These are phyloP conservation scores for Taxidea taxus DNA, from an alignment of 2,113 vertebrate species.

Conservation along the genomic window DNA sequence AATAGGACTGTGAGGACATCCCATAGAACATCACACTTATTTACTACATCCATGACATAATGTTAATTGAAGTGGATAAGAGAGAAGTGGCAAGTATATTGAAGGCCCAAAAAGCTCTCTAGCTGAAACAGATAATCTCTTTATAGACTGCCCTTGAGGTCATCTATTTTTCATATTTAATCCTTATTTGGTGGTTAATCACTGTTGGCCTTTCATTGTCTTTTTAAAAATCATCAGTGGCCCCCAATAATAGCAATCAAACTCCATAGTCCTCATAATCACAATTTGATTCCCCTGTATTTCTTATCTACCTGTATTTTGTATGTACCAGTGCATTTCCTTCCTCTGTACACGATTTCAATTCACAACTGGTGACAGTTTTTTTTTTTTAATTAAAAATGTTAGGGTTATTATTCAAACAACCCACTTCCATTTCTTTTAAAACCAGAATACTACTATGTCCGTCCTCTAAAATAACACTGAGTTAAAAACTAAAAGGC, in stretches of 20 bases:
- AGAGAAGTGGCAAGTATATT: not conserved
- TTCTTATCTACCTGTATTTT: not conserved
- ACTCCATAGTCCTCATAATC: not conserved
- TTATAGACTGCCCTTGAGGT: not conserved
- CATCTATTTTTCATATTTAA: not conserved
- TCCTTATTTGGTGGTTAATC: not conserved
- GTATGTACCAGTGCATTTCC: not conserved
- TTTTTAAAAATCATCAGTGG: not conserved
- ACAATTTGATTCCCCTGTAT: not conserved
- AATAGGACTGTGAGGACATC: not conserved
- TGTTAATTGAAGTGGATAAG: not conserved
- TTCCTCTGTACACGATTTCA: not conserved
- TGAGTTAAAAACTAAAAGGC: not conserved
- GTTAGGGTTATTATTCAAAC: constrained; percentile 9
- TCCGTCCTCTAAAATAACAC: not conserved
- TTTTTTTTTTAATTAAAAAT: no score
- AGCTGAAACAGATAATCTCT: not conserved
- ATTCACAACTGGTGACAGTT: not conserved
- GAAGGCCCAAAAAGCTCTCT: not conserved
- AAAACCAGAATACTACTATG: not conserved
- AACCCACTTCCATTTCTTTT: not conserved
- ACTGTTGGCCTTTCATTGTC: not conserved
- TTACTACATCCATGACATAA: not conserved
- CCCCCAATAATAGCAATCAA: not conserved
- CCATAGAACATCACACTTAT: not conserved